Evolutionary conservation across 2,113 vertebrate species (phyloP), one percentile per base, ranked within the genome.

Genomic region (Heptranchias perlo): DNA sequence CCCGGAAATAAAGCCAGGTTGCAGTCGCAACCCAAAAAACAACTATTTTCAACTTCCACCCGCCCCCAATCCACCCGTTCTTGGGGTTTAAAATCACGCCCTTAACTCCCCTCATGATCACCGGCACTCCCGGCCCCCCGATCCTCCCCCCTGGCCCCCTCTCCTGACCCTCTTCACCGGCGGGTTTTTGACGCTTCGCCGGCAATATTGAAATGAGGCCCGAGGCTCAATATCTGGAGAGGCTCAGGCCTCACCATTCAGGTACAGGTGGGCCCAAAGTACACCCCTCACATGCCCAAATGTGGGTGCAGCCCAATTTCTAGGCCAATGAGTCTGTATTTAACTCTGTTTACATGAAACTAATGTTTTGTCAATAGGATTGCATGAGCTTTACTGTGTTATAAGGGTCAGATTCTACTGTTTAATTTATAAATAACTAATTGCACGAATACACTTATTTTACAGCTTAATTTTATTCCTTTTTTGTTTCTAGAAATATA

Each of bases 401-500:
- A 44, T 44, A 82, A 44, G 49, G 6, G 4, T 93, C 39, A 67
- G 8, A 28, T 65, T 69, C 62, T 18, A 95, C 25, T 47, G 93
- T 31, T 25, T 49, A 69, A 52, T 35, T 69, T 28, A 69, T 52
- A 69, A 95, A 95, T 65, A 94, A 5, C n/a, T n/a, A n/a, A n/a
- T n/a, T n/a, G n/a, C n/a, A n/a, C n/a, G n/a, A n/a, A n/a, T n/a
- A n/a, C n/a, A n/a, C 5, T 47, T 67, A 52, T 16, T 95, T 52
- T 16, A 52, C 3, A 95, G 25, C 35, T 67, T 35, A 61, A 58
- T 91, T 61, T n/a, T 58, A 49, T 28, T 69, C 4, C 25, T 94
- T 96, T n/a, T 95, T 96, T 97, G 96, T 97, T 97, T 96, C 96
- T 97, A 98, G 98, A 98, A 97, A 97, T 98, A 98, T 96, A 97